Percentiles rank a stretch among this genome's conserved stretches.
Conservation (phyloP, 2,888 invertebrate species). For the Alloscopus bannaensis region DNA sequence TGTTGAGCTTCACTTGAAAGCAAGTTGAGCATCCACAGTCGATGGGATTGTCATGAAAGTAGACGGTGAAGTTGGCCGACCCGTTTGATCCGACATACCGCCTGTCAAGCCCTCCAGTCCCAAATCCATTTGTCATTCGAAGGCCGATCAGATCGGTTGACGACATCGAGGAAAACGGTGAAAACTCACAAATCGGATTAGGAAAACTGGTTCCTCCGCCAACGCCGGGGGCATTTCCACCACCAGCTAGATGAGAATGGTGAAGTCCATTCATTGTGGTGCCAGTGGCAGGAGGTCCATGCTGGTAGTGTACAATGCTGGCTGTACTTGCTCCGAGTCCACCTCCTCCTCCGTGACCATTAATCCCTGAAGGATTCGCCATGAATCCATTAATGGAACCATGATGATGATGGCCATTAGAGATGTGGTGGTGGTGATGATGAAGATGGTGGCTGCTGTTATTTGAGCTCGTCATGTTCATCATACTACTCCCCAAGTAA, state of each 20-base stretch:
- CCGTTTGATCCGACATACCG: constrained; percentile 60
- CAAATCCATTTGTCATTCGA: constrained; percentile 62
- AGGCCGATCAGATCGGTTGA: constrained; percentile 67
- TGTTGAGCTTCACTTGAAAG: constrained; percentile 69
- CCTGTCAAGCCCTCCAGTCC: constrained; percentile 63
- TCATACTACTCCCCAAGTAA: constrained; percentile 53
- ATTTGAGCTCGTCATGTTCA: constrained; percentile 48
- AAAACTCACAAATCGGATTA: constrained; percentile 72
- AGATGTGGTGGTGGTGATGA: constrained; percentile 57
- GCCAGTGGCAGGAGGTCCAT: constrained; percentile 22
- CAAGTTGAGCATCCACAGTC: constrained; percentile 73
- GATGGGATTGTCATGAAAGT: constrained; percentile 72
- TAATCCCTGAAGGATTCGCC: constrained; percentile 43
- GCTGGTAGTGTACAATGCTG: constrained; percentile 54
- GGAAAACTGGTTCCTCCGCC: constrained; percentile 48
- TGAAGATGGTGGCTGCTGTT: constrained; percentile 54
- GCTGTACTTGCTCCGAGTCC: constrained; percentile 52
- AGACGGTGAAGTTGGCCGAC: constrained; percentile 58
- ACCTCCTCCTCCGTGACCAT: constrained; percentile 35
- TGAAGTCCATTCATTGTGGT: constrained; percentile 54
- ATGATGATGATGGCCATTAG: constrained; percentile 52
- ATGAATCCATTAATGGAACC: constrained; percentile 50
- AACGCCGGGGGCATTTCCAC: constrained; percentile 30
- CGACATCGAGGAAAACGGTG: constrained; percentile 70
- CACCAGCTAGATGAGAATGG: constrained; percentile 23